phyloP scores from a whole-genome alignment of 2,113 vertebrate genomes.

The Spheniscus mendiculus region DNA sequence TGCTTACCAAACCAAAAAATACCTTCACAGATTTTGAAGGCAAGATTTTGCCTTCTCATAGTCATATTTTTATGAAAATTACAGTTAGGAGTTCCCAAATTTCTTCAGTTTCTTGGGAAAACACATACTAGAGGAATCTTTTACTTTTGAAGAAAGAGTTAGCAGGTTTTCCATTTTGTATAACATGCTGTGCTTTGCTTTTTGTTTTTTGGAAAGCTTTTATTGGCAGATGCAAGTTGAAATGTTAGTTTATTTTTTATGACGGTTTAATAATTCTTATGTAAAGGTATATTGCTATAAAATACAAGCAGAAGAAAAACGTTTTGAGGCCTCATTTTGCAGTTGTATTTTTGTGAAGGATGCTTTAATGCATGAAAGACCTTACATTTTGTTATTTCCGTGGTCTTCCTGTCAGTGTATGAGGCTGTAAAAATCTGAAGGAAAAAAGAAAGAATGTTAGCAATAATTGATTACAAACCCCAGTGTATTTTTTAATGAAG shows the following conservation, averaged over 20 bases:
- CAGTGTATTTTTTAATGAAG: not conserved
- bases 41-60: not conserved
- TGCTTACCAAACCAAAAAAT: not conserved
- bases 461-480: not conserved
- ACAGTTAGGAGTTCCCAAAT: not conserved
- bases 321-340: not conserved
- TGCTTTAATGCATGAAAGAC: not conserved
- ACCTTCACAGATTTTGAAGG: not conserved
- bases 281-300: not conserved
- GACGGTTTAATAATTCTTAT: not conserved
- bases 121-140: accelerated
- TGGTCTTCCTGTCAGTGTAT: not conserved
- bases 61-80: not conserved
- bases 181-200: not conserved
- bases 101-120: not conserved
- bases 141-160: not conserved
- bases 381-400: not conserved
- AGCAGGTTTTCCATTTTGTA: not conserved
- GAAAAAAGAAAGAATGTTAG: not conserved
- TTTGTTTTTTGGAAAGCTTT: not conserved
- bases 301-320: not conserved
- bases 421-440: not conserved
- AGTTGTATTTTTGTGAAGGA: not conserved
- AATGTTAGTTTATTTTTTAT: not conserved
- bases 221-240: not conserved